Conservation (phyloP, 2,888 invertebrate species). For the Lapara coniferarum region DNA sequence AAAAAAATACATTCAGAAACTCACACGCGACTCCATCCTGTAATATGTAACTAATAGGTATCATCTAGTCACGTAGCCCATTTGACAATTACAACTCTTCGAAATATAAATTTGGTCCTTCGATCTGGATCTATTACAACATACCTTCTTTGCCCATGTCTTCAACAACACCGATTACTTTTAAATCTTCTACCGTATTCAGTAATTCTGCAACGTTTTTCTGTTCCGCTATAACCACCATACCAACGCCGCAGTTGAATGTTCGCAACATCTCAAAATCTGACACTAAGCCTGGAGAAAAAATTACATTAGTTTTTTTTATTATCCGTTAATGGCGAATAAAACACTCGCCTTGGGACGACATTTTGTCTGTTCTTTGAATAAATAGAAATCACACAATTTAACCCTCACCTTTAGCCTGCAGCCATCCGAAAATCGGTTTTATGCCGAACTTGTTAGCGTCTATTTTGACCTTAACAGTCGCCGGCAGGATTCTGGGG, state of each 20-base stretch:
- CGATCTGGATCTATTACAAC: not conserved
- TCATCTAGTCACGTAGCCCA: too few relatives aligned
- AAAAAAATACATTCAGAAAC: not conserved
- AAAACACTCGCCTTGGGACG: too few relatives aligned
- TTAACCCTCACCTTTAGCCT: constrained; percentile 83
- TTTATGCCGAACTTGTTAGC: constrained; percentile 89
- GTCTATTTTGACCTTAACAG: constrained; percentile 86
- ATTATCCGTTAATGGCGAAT: too few relatives aligned
- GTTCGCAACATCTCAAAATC: constrained; percentile 93
- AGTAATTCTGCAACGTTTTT: constrained; percentile 79
- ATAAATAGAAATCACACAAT: too few relatives aligned
- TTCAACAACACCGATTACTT: constrained; percentile 73
- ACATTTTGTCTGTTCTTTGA: too few relatives aligned
- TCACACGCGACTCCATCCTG: too few relatives aligned
- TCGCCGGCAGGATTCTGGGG: constrained; percentile 90
- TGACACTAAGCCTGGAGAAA: constrained; percentile 85
- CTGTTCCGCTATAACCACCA: constrained; percentile 89
- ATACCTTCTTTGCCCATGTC: constrained; percentile 67
- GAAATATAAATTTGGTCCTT: too few relatives aligned
- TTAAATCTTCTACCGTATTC: constrained; percentile 59
- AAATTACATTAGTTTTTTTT: not conserved
- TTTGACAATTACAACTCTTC: too few relatives aligned
- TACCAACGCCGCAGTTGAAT: constrained; percentile 98
- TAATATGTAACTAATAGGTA: too few relatives aligned
- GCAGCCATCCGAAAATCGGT: constrained; percentile 95